Evolutionary conservation across 2,113 vertebrate genomes (phyloP), one percentile per base, ranked within the genome.

Genomic region (Apistogramma diplotaenia): DNA sequence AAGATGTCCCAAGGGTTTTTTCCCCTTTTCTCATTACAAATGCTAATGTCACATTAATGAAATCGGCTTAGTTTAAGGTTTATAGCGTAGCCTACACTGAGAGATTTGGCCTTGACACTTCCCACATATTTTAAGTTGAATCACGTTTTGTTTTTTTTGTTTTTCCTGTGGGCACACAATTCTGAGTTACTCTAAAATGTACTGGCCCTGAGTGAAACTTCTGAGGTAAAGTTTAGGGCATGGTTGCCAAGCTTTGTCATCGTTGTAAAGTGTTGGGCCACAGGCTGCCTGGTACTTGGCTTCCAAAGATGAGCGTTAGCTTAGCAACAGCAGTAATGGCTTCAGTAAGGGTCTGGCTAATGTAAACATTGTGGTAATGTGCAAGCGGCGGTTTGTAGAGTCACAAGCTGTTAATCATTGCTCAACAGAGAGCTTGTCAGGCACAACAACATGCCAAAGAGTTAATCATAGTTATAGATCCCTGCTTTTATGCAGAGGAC

Each of bases 351-450:
- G 81, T 72, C 76, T 29, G 89, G 79, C 87, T 87, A 92, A 90
- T 92, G 88, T 90, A 89, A 92, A 93, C 89, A 91, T 53, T 85
- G 90, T 91, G 86, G 89, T 91, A 89, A 92, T 91, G 91, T 84
- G 89, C 86, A 90, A 91, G 89, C 87, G 83, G 91, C 74, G 60
- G 90, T 90, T 84, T 89, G 92, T 88, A 61, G 92, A 94, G 88
- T 93, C 93, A 91, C 85, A 91, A 53, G 81, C 92, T 92, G 94
- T 95, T 95, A 95, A 95, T 95, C 93, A 95, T 95, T 95, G 90
- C 91, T 90, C 89, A 95, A 89, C 89, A 83, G 70, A 85, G 85
- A 90, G 84, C 88, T 82, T 85, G 92, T 93, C 89, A 84, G 84
- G 86, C 81, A 89, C 82, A 90, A 85, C 88, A 92, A 91, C 87